A percentile compares a stretch with the other conserved stretches of the same genome.
These are phyloP conservation scores for Mystacornis crossleyi DNA, from an alignment of 2,113 vertebrate species.

Conservation along the genomic window DNA sequence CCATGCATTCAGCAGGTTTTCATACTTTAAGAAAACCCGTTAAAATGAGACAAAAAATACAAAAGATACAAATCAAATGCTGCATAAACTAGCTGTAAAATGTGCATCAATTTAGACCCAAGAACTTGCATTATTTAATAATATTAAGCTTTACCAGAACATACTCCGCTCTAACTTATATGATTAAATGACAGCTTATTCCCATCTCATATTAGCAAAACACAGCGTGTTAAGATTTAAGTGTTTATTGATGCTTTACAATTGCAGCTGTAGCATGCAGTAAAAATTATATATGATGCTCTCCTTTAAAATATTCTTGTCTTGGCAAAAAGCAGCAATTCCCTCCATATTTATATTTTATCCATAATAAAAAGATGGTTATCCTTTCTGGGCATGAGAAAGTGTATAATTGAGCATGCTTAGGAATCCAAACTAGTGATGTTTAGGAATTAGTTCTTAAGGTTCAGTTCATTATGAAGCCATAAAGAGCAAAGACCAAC, in stretches of 20 bases:
- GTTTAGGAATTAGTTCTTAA: constrained; percentile 41
- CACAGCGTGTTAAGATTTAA: not conserved
- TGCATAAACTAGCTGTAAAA: not conserved
- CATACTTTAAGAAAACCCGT: not conserved
- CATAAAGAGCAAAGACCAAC: constrained; percentile 3
- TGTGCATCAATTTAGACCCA: not conserved
- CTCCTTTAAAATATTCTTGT: not conserved
- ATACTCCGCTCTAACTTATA: not conserved
- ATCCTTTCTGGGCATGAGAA: not conserved
- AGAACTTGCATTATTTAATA: not conserved
- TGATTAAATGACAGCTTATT: not conserved
- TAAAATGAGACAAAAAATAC: not conserved
- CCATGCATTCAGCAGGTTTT: not conserved
- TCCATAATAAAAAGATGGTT: not conserved
- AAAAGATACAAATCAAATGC: not conserved
- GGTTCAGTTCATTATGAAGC: constrained; percentile 16
- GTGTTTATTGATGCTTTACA: not conserved
- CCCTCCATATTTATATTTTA: not conserved
- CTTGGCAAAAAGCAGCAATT: not conserved
- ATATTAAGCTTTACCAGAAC: not conserved
- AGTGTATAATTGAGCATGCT: not conserved
- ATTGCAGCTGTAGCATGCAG: not conserved
- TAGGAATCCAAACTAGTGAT: not conserved
- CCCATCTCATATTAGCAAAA: not conserved
- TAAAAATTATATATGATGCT: not conserved